Conservation (phyloP, 2,888 invertebrate species). For the Ophion costatus region DNA sequence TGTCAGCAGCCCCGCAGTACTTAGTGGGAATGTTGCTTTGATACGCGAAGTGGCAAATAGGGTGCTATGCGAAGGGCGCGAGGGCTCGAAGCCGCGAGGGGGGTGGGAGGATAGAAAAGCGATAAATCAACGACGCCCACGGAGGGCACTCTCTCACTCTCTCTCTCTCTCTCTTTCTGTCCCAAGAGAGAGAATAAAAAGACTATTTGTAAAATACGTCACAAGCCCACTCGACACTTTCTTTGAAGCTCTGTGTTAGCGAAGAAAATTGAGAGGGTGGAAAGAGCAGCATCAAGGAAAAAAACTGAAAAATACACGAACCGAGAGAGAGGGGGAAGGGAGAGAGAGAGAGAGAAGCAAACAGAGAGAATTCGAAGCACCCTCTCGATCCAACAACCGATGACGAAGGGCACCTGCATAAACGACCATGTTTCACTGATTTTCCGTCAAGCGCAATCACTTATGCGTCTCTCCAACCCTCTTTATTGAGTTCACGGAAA, state of each 20-base stretch:
- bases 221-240: slow-evolving; percentile 60
- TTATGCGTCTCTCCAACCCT: background rate
- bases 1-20: background rate
- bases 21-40: slow-evolving; percentile 40
- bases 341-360: slow-evolving; percentile 4
- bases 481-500: slow-evolving; percentile 39
- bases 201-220: slow-evolving; percentile 60
- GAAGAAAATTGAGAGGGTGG: slow-evolving; percentile 43
- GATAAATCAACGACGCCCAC: slow-evolving; percentile 62
- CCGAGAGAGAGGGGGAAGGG: background rate
- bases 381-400: slow-evolving; percentile 43
- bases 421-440: slow-evolving; percentile 28
- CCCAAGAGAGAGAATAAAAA: slow-evolving; percentile 22
- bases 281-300: slow-evolving; percentile 51
- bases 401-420: slow-evolving; percentile 9
- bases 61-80: background rate
- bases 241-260: slow-evolving; percentile 53
- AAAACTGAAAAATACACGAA: slow-evolving; percentile 5
- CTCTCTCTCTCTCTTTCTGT: background rate
- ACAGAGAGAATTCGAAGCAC: slow-evolving; percentile 24
- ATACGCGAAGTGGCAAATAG: slow-evolving; percentile 47
- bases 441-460: slow-evolving; percentile 20
- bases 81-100: background rate
- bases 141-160: slow-evolving; percentile 28
- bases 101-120: slow-evolving; percentile 29